phyloP scores from a whole-genome alignment of 2,797 vertebrate genomes.

The Enteromius viviparus region DNA sequence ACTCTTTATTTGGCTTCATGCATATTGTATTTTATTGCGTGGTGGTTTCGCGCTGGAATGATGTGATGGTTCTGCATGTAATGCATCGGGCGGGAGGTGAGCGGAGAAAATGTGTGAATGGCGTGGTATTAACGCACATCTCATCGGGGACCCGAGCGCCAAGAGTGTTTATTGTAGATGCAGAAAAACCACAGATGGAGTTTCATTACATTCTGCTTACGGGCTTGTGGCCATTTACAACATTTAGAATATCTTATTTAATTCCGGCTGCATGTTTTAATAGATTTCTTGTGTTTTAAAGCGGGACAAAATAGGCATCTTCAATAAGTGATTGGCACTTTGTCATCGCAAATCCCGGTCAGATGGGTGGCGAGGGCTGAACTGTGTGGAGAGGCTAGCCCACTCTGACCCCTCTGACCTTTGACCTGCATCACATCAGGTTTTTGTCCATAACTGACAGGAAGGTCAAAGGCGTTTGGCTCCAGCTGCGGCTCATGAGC shows the following conservation, averaged over 20 bases:
- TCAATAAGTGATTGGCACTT: background rate
- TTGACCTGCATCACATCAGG: slow-evolving; percentile 23
- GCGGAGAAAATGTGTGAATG: slow-evolving; percentile 40
- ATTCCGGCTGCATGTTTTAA: slow-evolving; percentile 12
- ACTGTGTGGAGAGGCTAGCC: background rate
- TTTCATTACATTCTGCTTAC: slow-evolving; percentile 25
- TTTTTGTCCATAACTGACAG: slow-evolving; percentile 37
- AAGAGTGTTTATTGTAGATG: slow-evolving; percentile 19
- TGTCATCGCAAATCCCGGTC: slow-evolving; percentile 4
- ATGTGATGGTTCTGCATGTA: slow-evolving; percentile 34
- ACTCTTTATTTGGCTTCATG: slow-evolving; percentile 31
- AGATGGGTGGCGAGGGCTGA: slow-evolving; percentile 4
- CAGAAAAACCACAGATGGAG: slow-evolving; percentile 30
- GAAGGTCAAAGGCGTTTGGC: slow-evolving; percentile 20
- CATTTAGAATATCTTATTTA: background rate
- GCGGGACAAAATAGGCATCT: background rate
- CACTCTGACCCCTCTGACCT: slow-evolving; percentile 16
- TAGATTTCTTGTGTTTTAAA: background rate
- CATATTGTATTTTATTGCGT: slow-evolving; percentile 42
- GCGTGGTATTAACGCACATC: slow-evolving; percentile 31
- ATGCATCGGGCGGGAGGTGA: slow-evolving; percentile 22
- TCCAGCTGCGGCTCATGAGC: slow-evolving; percentile 22
- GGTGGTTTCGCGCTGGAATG: slow-evolving; percentile 23
- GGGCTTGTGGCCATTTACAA: slow-evolving; percentile 22
- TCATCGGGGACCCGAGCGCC: slow-evolving; percentile 17